Base-by-base conservation (phyloP, 2,888 invertebrate genomes). In the Tipula helvola region DNA sequence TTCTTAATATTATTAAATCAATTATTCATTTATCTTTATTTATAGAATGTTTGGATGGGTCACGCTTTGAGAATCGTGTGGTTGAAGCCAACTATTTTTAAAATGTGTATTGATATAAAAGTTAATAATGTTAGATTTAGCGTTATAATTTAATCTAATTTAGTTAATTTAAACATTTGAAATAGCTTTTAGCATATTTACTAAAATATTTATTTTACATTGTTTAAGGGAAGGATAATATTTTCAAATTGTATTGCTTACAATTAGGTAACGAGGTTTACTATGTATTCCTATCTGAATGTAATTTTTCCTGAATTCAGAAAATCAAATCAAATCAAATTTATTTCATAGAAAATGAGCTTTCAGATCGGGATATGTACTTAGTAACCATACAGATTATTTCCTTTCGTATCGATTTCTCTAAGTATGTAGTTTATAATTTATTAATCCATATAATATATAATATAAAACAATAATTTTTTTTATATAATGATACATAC, bases 21-120 rank as follows among this genome's bases (percentile, higher is more conserved):
- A 71, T 71, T 1, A 71, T 71, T 57, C 2, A 7, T 57, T 71
- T 18, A 28, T 71, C 16, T 71, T 71, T 71, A 71, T 42, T 89
- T 89, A 89, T 93, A 97, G 98, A 96, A 93, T 94, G 97, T 92
- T 96, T 98, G 94, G 97, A 98, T 92, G 95, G 97, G 88, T 96
- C 96, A 84, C 95, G 97, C 88, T 95, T 98, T 89, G 98, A 98
- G 89, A 97, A 98, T 88, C 94, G 97, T 89, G 95, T 96, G 87
- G 96, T 98, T 88, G 97, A 97, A 90, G 98, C 98, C 88, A 95
- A 96, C 89, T 95, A 95, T 91, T 96, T 95, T 91, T 95, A 93
- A 57, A 16, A 39, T 39, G 1, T 28, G 7, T 39, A 39, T 57
- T 57, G 12, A 71, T 8, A 71, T 28, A 71, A 28, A 28, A 28